A percentile compares a stretch with the other conserved stretches of the same genome.
Evolutionary conservation across 2,113 vertebrate species (phyloP).

Genomic region (Oryzias melastigma): DNA sequence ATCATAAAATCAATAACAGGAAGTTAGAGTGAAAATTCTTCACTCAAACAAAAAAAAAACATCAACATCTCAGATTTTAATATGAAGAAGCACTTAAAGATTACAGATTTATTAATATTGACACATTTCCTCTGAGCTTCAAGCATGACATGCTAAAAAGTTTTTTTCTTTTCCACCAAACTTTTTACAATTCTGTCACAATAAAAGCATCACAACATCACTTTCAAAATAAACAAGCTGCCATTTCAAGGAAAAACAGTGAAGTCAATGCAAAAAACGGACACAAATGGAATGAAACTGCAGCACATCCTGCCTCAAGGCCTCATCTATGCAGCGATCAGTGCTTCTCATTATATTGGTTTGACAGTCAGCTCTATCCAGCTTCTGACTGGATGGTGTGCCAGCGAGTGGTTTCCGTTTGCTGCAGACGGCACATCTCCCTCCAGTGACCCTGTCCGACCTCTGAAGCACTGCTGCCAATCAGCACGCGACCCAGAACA

Average conservation of each 20-base stretch:
- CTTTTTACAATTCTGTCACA: slow-evolving; percentile 13
- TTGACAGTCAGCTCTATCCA: background rate
- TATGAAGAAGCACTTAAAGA: background rate
- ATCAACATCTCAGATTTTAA: too few species aligned
- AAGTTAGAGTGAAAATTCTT: too few species aligned
- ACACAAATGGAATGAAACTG: slow-evolving; percentile 5
- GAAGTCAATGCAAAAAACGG: slow-evolving; percentile 15
- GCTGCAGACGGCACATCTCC: slow-evolving; percentile 77
- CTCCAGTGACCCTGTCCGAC: slow-evolving; percentile 78
- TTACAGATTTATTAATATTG: slow-evolving; percentile 16
- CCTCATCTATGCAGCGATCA: background rate
- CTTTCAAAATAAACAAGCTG: slow-evolving; percentile 6
- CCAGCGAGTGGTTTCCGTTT: slow-evolving; percentile 78
- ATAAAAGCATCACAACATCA: slow-evolving; percentile 10
- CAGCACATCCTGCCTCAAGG: background rate
- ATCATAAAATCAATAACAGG: too few species aligned
- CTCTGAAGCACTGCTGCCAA: slow-evolving; percentile 63
- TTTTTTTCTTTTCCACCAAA: background rate
- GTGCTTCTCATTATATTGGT: background rate
- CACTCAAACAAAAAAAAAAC: too few species aligned
- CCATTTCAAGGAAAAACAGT: slow-evolving; percentile 26
- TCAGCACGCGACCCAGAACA: slow-evolving; percentile 71
- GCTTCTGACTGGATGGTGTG: slow-evolving; percentile 70
- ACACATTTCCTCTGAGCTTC: background rate
- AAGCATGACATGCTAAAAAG: too few species aligned